A percentile compares a stretch with the other conserved stretches of the same genome.
Evolutionary conservation across 2,888 invertebrate species (phyloP).

Genomic region (Elaeidobius kamerunicus): DNA sequence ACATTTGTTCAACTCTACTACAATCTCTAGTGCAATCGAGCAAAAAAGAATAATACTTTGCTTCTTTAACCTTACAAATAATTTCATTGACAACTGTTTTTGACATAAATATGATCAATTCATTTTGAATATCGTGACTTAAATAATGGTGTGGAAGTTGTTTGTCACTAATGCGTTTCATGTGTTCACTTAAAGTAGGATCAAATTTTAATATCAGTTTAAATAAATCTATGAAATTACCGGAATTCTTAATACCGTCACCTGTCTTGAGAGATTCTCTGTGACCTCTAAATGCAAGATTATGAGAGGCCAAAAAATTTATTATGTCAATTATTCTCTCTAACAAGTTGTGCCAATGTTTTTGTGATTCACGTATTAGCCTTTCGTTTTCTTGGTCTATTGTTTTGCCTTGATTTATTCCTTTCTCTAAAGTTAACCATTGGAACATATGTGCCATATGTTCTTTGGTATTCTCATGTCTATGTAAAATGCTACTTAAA

Average conservation of each 20-base stretch:
- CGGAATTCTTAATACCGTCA: slow-evolving; percentile 4
- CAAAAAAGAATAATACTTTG: slow-evolving; percentile 26
- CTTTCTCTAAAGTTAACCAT: slow-evolving; percentile 21
- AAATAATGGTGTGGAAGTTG: slow-evolving; percentile 13
- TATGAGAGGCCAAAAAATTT: slow-evolving; percentile 24
- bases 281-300: slow-evolving; percentile 26
- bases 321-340: slow-evolving; percentile 24
- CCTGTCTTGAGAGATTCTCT: slow-evolving; percentile 23
- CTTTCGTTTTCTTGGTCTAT: slow-evolving; percentile 13
- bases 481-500: slow-evolving; percentile 21
- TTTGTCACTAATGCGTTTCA: slow-evolving; percentile 3
- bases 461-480: slow-evolving; percentile 26
- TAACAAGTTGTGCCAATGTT: slow-evolving; percentile 15
- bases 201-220: slow-evolving; percentile 14
- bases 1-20: slow-evolving; percentile 29
- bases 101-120: slow-evolving; percentile 18
- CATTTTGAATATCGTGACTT: slow-evolving; percentile 22
- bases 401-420: slow-evolving; percentile 30
- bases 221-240: slow-evolving; percentile 9
- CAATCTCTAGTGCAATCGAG: slow-evolving; percentile 26
- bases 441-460: slow-evolving; percentile 16
- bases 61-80: slow-evolving; percentile 25
- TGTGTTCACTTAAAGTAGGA: slow-evolving; percentile 5
- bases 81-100: slow-evolving; percentile 25
- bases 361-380: slow-evolving; percentile 17